Percentiles rank a stretch among this genome's conserved stretches.
Evolutionary conservation across 2,888 invertebrate genomes (phyloP).

Genomic region (Ophion ellenae): DNA sequence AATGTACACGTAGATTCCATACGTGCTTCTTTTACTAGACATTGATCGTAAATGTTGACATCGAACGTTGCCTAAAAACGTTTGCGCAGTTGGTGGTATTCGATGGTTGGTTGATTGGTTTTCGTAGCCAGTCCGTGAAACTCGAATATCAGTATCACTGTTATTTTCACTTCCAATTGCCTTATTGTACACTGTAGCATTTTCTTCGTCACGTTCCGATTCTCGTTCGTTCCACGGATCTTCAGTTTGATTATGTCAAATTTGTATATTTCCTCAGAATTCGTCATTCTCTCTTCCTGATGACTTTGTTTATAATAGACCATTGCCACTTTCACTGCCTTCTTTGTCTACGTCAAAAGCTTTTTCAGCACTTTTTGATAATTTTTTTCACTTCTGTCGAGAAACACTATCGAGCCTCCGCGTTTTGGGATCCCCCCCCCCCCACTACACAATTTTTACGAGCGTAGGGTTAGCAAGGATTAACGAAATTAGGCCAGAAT

Average conservation of each 20-base stretch:
- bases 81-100: slow-evolving; percentile 4
- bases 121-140: background rate
- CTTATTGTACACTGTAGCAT: background rate
- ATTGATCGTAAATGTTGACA: background rate
- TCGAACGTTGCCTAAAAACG: background rate
- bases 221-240: background rate
- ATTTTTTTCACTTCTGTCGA: background rate
- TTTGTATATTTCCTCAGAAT: background rate
- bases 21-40: background rate
- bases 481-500: too few species aligned
- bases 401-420: too few species aligned
- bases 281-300: background rate
- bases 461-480: too few species aligned
- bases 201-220: background rate
- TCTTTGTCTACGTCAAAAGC: background rate
- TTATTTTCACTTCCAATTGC: background rate
- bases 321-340: background rate
- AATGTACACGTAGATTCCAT: background rate
- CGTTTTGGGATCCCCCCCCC: too few species aligned
- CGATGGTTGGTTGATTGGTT: background rate
- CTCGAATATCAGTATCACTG: background rate
- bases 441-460: too few species aligned
- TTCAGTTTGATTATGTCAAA: background rate
- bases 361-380: background rate
- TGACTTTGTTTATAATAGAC: background rate